Conservation (phyloP, 2,113 vertebrate species). For the Arizona elegans region DNA sequence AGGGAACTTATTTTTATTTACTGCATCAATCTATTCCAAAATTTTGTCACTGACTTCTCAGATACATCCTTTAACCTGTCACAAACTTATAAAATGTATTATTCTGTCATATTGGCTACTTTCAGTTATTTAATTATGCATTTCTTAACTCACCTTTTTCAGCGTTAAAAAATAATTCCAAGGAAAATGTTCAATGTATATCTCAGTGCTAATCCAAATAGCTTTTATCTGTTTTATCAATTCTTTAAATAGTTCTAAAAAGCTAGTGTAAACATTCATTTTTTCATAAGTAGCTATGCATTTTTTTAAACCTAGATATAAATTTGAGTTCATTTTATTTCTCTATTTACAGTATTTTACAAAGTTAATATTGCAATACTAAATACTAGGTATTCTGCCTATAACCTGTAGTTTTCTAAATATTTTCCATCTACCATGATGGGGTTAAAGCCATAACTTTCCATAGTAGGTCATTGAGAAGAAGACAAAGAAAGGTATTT, state of each 20-base stretch:
- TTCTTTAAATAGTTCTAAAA: background rate
- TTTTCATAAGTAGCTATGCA: background rate
- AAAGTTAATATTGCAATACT: background rate
- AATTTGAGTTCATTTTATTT: background rate
- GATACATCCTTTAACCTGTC: background rate
- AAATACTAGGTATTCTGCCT: background rate
- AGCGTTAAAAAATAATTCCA: background rate
- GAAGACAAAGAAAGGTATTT: background rate
- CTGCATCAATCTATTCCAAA: slow-evolving; percentile 1
- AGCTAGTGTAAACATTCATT: background rate
- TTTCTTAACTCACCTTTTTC: background rate
- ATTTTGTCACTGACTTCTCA: slow-evolving; percentile 4
- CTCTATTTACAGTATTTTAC: fast-evolving
- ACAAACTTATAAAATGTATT: background rate
- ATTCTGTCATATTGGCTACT: background rate
- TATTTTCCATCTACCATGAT: background rate
- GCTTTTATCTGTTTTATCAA: background rate
- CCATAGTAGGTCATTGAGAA: background rate
- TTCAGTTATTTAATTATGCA: background rate
- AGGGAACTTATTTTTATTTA: background rate
- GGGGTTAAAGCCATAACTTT: background rate
- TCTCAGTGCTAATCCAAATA: background rate
- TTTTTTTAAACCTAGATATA: background rate
- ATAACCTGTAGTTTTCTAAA: background rate
- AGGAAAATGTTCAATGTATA: background rate